A percentile compares a stretch with the other conserved stretches of the same genome.
Conservation (phyloP, 2,888 invertebrate species). For the Loripinus fragilis region DNA sequence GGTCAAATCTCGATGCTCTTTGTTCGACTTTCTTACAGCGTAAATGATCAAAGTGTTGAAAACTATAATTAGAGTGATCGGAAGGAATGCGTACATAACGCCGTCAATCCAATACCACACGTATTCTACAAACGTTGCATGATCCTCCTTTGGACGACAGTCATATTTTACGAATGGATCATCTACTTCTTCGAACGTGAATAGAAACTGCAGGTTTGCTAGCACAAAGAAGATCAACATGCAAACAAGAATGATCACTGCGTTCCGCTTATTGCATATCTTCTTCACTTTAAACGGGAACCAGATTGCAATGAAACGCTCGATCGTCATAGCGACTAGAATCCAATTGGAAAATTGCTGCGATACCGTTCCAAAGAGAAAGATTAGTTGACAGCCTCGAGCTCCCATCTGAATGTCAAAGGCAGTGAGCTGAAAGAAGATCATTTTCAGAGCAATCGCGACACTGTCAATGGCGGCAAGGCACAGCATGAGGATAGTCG, state of each 20-base stretch:
- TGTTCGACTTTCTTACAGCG: slow-evolving; percentile 62
- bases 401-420: slow-evolving; percentile 62
- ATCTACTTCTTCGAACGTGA: slow-evolving; percentile 57
- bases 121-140: slow-evolving; percentile 56
- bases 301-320: slow-evolving; percentile 78
- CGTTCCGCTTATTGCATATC: slow-evolving; percentile 64
- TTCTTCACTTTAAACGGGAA: slow-evolving; percentile 73
- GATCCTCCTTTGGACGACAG: slow-evolving; percentile 53
- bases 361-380: slow-evolving; percentile 68
- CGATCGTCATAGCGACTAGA: slow-evolving; percentile 76
- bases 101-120: slow-evolving; percentile 77
- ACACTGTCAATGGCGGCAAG: slow-evolving; percentile 74
- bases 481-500: slow-evolving; percentile 68
- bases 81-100: slow-evolving; percentile 67
- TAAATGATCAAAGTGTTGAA: slow-evolving; percentile 72
- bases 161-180: slow-evolving; percentile 41
- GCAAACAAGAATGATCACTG: slow-evolving; percentile 46
- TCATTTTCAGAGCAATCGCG: slow-evolving; percentile 67
- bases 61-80: slow-evolving; percentile 65
- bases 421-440: slow-evolving; percentile 63
- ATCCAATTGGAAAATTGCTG: slow-evolving; percentile 77
- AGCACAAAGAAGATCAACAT: slow-evolving; percentile 60
- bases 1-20: slow-evolving; percentile 54
- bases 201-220: slow-evolving; percentile 63
- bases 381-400: slow-evolving; percentile 68